A percentile compares a stretch with the other conserved stretches of the same genome.
phyloP scores from a whole-genome alignment of 1,140 invertebrate species.

The Brachionus calyciflorus region DNA sequence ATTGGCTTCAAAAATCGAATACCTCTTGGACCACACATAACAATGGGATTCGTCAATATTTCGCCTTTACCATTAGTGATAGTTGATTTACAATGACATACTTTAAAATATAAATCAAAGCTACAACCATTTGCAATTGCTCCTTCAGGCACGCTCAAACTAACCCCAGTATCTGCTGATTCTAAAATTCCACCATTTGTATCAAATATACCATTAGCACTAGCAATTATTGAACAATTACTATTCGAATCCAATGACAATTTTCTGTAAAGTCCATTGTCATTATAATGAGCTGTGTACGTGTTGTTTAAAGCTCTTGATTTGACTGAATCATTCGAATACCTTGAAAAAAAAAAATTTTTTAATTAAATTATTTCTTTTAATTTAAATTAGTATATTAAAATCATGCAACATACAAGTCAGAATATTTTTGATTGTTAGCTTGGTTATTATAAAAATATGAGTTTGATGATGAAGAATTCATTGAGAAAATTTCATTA shows the following conservation, averaged over 20 bases:
- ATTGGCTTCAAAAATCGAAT: slow-evolving; percentile 80
- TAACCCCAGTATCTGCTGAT: slow-evolving; percentile 82
- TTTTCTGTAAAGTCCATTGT: slow-evolving; percentile 33
- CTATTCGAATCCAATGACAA: slow-evolving; percentile 34
- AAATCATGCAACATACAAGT: not conserved
- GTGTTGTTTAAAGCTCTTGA: not conserved
- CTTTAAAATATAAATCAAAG: slow-evolving; percentile 92
- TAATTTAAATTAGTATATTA: not conserved
- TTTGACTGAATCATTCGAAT: not conserved
- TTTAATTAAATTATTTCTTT: not conserved
- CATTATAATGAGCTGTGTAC: slow-evolving; percentile 24
- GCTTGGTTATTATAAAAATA: not conserved
- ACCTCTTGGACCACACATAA: slow-evolving; percentile 90
- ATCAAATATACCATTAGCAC: slow-evolving; percentile 58
- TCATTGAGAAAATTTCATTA: not conserved
- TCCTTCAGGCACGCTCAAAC: slow-evolving; percentile 78
- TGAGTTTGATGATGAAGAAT: not conserved
- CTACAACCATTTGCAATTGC: slow-evolving; percentile 74
- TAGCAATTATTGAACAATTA: slow-evolving; percentile 53
- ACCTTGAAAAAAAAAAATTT: not conserved
- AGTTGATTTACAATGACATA: slow-evolving; percentile 68
- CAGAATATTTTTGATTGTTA: slow-evolving; percentile 14
- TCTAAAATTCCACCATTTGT: slow-evolving; percentile 75
- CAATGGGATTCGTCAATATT: slow-evolving; percentile 82
- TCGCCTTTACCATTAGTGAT: slow-evolving; percentile 68